These are phyloP conservation scores for Garra rufa DNA, from an alignment of 2,113 vertebrate species.

Conservation along the genomic window DNA sequence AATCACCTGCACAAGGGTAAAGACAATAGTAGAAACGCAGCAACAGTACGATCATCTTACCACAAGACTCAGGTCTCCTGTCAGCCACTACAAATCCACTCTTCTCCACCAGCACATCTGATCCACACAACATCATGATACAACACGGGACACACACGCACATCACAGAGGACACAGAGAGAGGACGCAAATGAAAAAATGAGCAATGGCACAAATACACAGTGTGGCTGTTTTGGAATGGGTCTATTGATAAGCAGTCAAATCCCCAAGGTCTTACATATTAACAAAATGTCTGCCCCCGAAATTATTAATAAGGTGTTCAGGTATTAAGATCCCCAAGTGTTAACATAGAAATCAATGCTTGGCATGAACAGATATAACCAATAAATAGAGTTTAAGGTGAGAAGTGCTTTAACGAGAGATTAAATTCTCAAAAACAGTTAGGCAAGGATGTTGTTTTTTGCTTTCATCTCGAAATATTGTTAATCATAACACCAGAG, in stretches of 20 bases:
- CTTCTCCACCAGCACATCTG: constrained; percentile 95
- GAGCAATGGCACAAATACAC: not conserved
- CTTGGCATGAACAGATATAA: not conserved
- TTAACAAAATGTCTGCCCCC: not conserved
- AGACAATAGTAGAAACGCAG: constrained; percentile 32
- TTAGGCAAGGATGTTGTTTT: not conserved
- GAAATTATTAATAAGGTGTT: constrained; percentile 19
- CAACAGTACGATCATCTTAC: constrained; percentile 81
- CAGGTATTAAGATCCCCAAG: not conserved
- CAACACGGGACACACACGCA: constrained; percentile 3
- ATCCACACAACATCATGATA: constrained; percentile 46
- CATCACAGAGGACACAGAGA: constrained; percentile 26
- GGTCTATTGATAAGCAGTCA: not conserved
- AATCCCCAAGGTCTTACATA: not conserved
- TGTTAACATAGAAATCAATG: not conserved
- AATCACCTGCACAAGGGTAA: not conserved
- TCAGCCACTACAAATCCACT: constrained; percentile 91
- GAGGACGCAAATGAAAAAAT: not conserved
- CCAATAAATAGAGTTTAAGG: not conserved
- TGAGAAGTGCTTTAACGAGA: not conserved
- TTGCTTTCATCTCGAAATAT: not conserved
- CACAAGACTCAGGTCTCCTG: constrained; percentile 94
- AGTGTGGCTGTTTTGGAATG: constrained; percentile 34
- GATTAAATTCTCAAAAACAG: not conserved
- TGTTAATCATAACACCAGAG: not conserved